Evolutionary conservation across 2,888 invertebrate genomes (phyloP), one percentile per base, ranked within the genome.

Genomic region (Dorcus hopei): DNA sequence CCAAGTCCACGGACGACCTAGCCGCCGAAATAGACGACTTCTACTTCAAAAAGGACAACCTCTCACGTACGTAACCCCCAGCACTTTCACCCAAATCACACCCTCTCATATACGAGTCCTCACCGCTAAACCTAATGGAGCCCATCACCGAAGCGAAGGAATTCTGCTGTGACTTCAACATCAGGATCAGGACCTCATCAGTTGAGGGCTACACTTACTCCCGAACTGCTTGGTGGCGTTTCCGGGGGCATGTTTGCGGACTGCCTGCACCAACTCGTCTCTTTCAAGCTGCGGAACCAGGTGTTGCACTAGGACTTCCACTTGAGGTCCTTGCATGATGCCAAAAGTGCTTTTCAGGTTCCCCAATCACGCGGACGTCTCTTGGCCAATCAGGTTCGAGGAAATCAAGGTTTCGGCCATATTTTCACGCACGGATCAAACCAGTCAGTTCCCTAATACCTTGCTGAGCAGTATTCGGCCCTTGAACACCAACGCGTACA

Each of bases 391-490:
- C 0, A 71, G 75, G 1, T 84, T 85, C 66, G 77, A 81, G 54
- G 78, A 78, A 52, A 73, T 85, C 9, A 66, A 66, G 14, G 80
- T 85, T 23, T 68, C 68, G 3, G 83, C 80, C 0, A 73, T 68
- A 1, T 80, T 83, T n/a, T 77, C 79, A 0, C 65, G 72, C 3
- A 72, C 79, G 0, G 71, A 75, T 9, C 75, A 79, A 50, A 78
- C 77, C 1, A 70, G 74, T 0, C 80, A 81, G 61, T 81, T 76
- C 66, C 84, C 85, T 0, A 77, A 82, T 4, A 80, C 84, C 5
- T 61, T 83, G 33, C 75, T 80, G 49, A 76, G 79, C 2, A 77
- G 79, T 3, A 80, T 85, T 14, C 75, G 81, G 71, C 84, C 85
- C 4, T 65, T 85, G n/a, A 73, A 78, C 48, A 66, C 76, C 1